Evolutionary conservation across 2,888 invertebrate genomes (phyloP).

Genomic region (Loripinus fragilis): DNA sequence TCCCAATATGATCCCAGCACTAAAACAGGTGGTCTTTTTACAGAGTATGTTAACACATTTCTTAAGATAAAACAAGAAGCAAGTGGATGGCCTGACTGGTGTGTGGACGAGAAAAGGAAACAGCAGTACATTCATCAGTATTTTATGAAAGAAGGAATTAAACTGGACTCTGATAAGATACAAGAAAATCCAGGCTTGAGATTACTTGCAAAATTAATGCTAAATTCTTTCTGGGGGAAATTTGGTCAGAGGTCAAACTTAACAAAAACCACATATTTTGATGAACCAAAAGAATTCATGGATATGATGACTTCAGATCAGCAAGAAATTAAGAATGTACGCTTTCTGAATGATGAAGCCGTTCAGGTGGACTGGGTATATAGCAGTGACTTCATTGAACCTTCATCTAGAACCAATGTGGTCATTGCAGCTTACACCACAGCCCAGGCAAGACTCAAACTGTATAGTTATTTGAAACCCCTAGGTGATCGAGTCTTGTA

Average conservation of each 20-base stretch:
- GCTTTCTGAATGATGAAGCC: slow-evolving; percentile 45
- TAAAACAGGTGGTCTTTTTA: too few species aligned
- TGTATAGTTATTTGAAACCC: slow-evolving; percentile 40
- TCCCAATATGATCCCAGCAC: too few species aligned
- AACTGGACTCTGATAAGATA: slow-evolving; percentile 35
- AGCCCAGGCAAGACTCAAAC: slow-evolving; percentile 51
- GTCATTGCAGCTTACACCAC: slow-evolving; percentile 31
- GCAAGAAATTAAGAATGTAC: slow-evolving; percentile 43
- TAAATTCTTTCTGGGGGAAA: slow-evolving; percentile 53
- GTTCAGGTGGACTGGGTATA: slow-evolving; percentile 38
- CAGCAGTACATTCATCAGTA: slow-evolving; percentile 57
- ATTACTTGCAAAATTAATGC: slow-evolving; percentile 38
- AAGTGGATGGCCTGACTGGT: slow-evolving; percentile 64
- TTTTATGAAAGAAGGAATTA: slow-evolving; percentile 47
- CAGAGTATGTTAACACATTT: slow-evolving; percentile 71
- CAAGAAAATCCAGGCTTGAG: slow-evolving; percentile 44
- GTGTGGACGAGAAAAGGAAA: slow-evolving; percentile 52
- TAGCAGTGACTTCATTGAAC: slow-evolving; percentile 35
- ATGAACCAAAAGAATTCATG: slow-evolving; percentile 31
- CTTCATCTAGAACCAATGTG: slow-evolving; percentile 50
- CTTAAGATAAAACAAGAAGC: slow-evolving; percentile 66
- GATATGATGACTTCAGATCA: slow-evolving; percentile 44
- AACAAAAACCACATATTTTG: slow-evolving; percentile 32
- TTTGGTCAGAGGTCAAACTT: slow-evolving; percentile 48
- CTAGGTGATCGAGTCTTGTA: slow-evolving; percentile 25